Evolutionary conservation across 1,140 invertebrate genomes (phyloP), one percentile per base, ranked within the genome.

Genomic region (Drosophila insularis): DNA sequence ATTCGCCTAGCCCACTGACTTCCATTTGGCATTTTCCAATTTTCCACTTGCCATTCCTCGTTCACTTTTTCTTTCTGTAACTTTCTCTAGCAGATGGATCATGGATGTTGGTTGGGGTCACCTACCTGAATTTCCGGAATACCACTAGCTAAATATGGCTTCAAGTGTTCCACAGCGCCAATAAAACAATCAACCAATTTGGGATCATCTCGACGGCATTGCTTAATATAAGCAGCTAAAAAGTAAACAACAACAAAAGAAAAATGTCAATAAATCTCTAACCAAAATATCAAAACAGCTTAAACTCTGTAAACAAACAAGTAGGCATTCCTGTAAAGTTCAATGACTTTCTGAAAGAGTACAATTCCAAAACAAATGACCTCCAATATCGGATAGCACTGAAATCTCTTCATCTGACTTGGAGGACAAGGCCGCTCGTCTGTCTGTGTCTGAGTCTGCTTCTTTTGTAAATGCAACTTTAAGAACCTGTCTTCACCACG

Each of bases 191-290:
- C 81, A 40, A 94, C 92, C 17, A 96, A 63, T 63, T 95, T 90
- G 5, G 95, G 95, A 89, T 95, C 95, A 55, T 93, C 93, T 68
- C 93, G 93, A 35, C 93, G 93, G 77, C 95, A 96, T 91, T 95
- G 95, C 78, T 95, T 95, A 19, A 96, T 93, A 79, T 96, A 96
- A 56, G 94, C 93, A 13, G 95, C 95, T 96, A 94, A 79, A 72
- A 68, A 78, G n/a, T 64, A 54, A 67, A 11, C 37, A 54, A 71
- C 62, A n/a, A 43, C 2, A 35, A 43, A 54, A 27, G 27, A 27
- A 4, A 6, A 27, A 27, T 35, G 6, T 58, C 40, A 58, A 40
- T 58, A 43, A 54, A 27, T 56, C 21, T 32, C 21, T 17, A 14
- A 11, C 21, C 54, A 19, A 35, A 61, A 53, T 32, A 56, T 46